Base-by-base conservation (phyloP, 2,797 vertebrate species). In the Anabas testudineus region DNA sequence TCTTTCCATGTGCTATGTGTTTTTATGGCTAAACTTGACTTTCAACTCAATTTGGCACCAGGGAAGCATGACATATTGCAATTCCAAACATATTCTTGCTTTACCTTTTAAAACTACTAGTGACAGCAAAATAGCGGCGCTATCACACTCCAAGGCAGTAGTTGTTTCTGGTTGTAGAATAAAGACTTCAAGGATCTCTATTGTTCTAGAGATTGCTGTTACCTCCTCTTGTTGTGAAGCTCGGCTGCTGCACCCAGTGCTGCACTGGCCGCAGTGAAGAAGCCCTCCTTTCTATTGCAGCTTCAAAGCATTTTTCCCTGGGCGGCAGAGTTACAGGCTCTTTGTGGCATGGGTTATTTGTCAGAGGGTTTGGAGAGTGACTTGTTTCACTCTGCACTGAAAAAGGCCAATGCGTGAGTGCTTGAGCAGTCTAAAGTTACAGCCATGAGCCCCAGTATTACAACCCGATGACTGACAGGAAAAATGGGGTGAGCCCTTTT, bases 271-370 rank as follows among this genome's bases (percentile, higher is more conserved):
- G 2, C 71, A 70, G 52, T 63, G 77, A 89, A 90, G 86, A 90
- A 92, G 83, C 74, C 83, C 60, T 90, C 83, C 85, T 90, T 91
- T 93, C 91, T 93, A 82, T 74, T 90, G 92, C 78, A 74, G 94
- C 94, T 92, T 95, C 91, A 89, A 93, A 94, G 91, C 41, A 52
- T 93, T 92, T 93, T 94, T 94, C 63, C 84, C 85, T 77, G 82
- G 84, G 87, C 87, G 89, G 92, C 90, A 92, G 87, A 90, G 88
- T 90, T 94, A 91, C 92, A 92, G 86, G 90, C 84, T 90, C 93
- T 95, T 94, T 96, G 94, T 96, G 88, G 93, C 83, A 75, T 84
- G 63, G 88, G 74, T 91, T 92, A 76, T 92, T 94, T 94, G 93
- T 95, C 90, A 90, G 88, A 91, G 84, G 84, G 93, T 95, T 94